A percentile compares a stretch with the other conserved stretches of the same genome.
Evolutionary conservation across 2,888 invertebrate genomes (phyloP).

Genomic region (Encarsia formosa): DNA sequence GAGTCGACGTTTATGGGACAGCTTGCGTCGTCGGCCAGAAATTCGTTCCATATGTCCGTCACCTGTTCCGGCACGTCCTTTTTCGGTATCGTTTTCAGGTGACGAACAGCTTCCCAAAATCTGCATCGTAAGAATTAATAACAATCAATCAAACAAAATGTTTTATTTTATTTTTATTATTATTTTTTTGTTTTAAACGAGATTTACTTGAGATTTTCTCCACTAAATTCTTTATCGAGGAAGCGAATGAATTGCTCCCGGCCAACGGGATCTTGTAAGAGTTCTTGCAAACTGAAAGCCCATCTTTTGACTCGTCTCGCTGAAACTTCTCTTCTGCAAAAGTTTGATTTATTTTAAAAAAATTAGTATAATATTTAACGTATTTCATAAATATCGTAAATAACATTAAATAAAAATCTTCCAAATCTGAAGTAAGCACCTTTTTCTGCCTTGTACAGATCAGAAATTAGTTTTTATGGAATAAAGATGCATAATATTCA

Average conservation of each 20-base stretch:
- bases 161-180: too few species aligned
- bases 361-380: too few species aligned
- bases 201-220: constrained; percentile 89
- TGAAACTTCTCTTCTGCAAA: constrained; percentile 81
- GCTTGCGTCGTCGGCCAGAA: constrained; percentile 87
- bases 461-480: too few species aligned
- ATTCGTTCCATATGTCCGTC: constrained; percentile 88
- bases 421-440: too few species aligned
- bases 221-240: constrained; percentile 96
- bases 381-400: too few species aligned
- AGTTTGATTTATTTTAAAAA: too few species aligned
- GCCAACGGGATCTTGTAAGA: constrained; percentile 91
- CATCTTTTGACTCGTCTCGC: constrained; percentile 90
- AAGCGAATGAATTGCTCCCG: constrained; percentile 94
- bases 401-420: too few species aligned
- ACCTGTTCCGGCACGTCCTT: constrained; percentile 79
- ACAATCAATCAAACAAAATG: not conserved
- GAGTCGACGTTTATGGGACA: constrained; percentile 98
- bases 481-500: too few species aligned
- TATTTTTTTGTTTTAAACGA: not conserved
- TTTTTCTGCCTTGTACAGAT: too few species aligned
- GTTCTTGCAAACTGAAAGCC: constrained; percentile 94
- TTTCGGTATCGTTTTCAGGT: constrained; percentile 83
- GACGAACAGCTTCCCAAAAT: constrained; percentile 94
- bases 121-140: constrained; percentile 59